These are phyloP conservation scores for Lithobates pipiens DNA, from an alignment of 2,797 vertebrate genomes.

Conservation along the genomic window DNA sequence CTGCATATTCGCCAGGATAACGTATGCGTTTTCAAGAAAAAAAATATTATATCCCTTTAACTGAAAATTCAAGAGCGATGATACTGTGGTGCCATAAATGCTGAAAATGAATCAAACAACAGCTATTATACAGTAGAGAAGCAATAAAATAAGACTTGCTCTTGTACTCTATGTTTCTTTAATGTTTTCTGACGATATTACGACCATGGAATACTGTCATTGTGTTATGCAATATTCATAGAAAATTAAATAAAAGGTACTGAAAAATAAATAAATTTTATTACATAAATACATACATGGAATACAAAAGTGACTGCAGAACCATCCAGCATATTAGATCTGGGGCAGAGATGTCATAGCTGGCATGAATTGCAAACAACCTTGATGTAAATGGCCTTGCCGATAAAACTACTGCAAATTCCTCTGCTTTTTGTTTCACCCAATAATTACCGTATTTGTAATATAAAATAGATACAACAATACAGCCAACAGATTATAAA, in stretches of 20 bases:
- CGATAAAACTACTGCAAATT: background rate
- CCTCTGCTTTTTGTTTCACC: background rate
- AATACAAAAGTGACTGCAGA: conserved; percentile 76
- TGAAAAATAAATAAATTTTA: conserved; percentile 98
- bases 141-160: conserved; percentile 4
- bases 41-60: background rate
- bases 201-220: conserved; percentile 80
- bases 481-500: background rate
- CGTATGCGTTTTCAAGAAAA: too few relatives aligned
- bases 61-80: background rate
- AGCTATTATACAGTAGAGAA: background rate
- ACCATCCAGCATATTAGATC: background rate
- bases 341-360: background rate
- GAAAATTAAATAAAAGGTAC: conserved; percentile 92
- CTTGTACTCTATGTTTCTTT: conserved; percentile 30
- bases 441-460: background rate
- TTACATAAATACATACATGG: conserved; percentile 92
- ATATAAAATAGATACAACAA: background rate
- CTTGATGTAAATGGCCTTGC: conserved; percentile 27
- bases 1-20: too few relatives aligned
- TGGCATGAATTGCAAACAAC: conserved; percentile 4
- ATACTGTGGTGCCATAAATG: too few relatives aligned
- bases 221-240: conserved; percentile 81
- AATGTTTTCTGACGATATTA: conserved; percentile 5
- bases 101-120: background rate